These are phyloP conservation scores for Tetrapedia diversipes DNA, from an alignment of 2,888 invertebrate genomes.

Conservation along the genomic window DNA sequence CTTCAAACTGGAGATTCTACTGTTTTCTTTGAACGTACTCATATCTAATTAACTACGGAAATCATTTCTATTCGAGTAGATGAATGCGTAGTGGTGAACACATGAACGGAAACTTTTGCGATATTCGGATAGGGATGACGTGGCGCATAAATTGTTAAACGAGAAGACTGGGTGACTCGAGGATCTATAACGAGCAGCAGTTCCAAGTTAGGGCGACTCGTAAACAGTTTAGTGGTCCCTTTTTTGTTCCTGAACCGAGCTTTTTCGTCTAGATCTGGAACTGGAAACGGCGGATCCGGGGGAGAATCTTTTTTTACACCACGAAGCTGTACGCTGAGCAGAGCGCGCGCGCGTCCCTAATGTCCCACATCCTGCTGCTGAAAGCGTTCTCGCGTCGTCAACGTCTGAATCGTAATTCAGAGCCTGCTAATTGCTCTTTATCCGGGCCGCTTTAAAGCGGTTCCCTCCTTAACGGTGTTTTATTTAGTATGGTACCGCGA, in stretches of 20 bases:
- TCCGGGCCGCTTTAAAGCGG: not conserved
- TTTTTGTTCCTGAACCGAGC: conserved; percentile 11
- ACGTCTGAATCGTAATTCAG: conserved; percentile 17
- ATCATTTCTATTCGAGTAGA: too few species aligned
- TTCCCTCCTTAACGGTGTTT: conserved; percentile 34
- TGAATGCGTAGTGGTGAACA: too few species aligned
- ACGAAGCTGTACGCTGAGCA: conserved; percentile 23
- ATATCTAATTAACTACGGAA: too few species aligned
- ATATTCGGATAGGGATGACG: too few species aligned
- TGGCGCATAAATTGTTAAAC: too few species aligned
- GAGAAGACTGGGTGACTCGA: not conserved
- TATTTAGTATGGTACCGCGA: not conserved
- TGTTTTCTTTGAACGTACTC: too few species aligned
- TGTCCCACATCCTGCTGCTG: conserved; percentile 46
- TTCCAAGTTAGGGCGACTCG: conserved; percentile 1
- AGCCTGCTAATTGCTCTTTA: conserved; percentile 27
- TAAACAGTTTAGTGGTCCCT: not conserved
- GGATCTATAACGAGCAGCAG: not conserved
- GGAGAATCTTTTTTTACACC: conserved; percentile 61
- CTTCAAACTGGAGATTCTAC: too few species aligned
- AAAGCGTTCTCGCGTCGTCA: conserved; percentile 23
- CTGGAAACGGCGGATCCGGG: conserved; percentile 41
- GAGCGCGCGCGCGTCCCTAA: conserved; percentile 31
- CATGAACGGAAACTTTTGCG: too few species aligned
- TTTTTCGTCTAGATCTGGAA: conserved; percentile 42